Conservation (phyloP, 1,140 invertebrate genomes). For the Scaptomyza pallida region DNA sequence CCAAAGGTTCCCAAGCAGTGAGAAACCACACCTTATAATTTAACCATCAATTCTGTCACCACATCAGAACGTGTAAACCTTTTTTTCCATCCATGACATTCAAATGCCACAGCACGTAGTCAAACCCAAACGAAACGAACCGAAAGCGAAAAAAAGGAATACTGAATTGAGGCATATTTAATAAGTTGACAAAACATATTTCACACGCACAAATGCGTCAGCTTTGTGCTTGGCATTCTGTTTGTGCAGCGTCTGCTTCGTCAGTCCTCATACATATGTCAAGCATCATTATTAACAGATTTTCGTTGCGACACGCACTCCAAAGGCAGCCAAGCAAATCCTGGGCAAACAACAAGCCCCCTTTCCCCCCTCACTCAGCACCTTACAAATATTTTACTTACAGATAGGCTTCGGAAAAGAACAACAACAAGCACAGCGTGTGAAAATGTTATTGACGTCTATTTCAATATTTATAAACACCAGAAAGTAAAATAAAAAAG, state of each 20-base stretch:
- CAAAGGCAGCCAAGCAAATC: slow-evolving; percentile 14
- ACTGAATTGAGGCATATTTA: slow-evolving; percentile 73
- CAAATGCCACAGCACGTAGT: slow-evolving; percentile 60
- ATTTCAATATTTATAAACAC: slow-evolving; percentile 78
- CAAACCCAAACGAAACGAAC: slow-evolving; percentile 20
- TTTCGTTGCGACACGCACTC: slow-evolving; percentile 70
- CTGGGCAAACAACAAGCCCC: slow-evolving; percentile 11
- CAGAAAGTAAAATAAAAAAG: slow-evolving; percentile 32
- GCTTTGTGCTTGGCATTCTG: slow-evolving; percentile 53
- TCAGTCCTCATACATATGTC: slow-evolving; percentile 60
- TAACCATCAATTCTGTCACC: slow-evolving; percentile 24
- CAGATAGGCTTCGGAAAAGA: not conserved
- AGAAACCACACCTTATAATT: slow-evolving; percentile 28
- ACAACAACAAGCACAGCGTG: slow-evolving; percentile 55
- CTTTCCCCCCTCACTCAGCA: too few species aligned
- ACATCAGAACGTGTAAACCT: not conserved
- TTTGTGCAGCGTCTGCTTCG: slow-evolving; percentile 20
- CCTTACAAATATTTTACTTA: not conserved
- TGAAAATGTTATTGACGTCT: slow-evolving; percentile 77
- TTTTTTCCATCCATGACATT: slow-evolving; percentile 31
- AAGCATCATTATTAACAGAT: slow-evolving; percentile 81
- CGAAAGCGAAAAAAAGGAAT: slow-evolving; percentile 23
- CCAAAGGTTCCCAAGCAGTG: not conserved
- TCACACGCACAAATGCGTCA: slow-evolving; percentile 76
- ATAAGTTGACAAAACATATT: slow-evolving; percentile 82